Base-by-base conservation (phyloP, 1,140 invertebrate genomes). In the Eupristina koningsbergeri region DNA sequence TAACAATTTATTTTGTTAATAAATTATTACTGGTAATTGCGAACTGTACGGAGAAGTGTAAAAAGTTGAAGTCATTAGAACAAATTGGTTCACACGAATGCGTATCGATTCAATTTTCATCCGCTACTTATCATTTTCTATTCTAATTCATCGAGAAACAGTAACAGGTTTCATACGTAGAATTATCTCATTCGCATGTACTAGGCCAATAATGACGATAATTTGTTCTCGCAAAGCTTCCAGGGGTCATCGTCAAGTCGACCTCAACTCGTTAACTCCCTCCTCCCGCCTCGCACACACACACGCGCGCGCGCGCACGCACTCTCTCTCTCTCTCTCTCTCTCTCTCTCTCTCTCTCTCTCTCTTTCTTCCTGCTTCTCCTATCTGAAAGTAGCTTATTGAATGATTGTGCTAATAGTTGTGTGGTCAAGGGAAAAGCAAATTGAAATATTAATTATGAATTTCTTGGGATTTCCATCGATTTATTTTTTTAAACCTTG, bases 171-270 rank as follows among this genome's bases (percentile, higher is more conserved):
- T 19, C 11, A 45, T 13, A 11, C 29, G 6, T n/a, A 36, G 15
- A 34, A 67, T 17, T 69, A 26, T 47, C 63, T 47, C n/a, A 71
- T 26, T 31, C 17, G 69, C 36, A 74, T 74, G 41, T 34, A 26
- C 63, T 80, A 80, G 77, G 29, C 77, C 29, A 80, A 50, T 69
- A 69, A 80, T 69, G 64, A 29, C 7, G 63, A 80, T 80, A 69
- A 80, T 69, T 69, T 45, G 63, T 45, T 31, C 63, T 67, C 63
- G 36, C 15, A 17, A 0, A 45, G 15, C 53, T 78, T 19, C 77
- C 31, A 67, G 11, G 63, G 77, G 77, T 80, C 77, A 80, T 69
- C 77, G 29, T 31, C 22, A 19, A 69, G 41, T n/a, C 41, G 77
- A 80, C 77, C 77, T 80, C 63, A 31, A 78, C 74, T 75, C 22